Percentiles rank a stretch among this genome's conserved stretches.
Evolutionary conservation across 2,113 vertebrate species (phyloP).

Genomic region (pig (Sus scrofa)): T2T-Sscrofa CM000815.6:89795501-89796000

Average conservation of each 20-base stretch:
- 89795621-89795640: background rate
- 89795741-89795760: background rate
- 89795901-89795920: fast-evolving
- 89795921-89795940: background rate
- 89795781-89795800: background rate
- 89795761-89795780: background rate
- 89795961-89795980: background rate
- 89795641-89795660: slow-evolving; percentile 39
- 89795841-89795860: background rate
- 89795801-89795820: background rate
- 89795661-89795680: slow-evolving; percentile 78
- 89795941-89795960: background rate
- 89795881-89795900: background rate
- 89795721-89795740: background rate
- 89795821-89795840: background rate
- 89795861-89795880: fast-evolving
- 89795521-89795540: background rate
- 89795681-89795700: background rate
- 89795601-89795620: background rate
- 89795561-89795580: background rate
- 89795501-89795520: background rate
- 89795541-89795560: background rate
- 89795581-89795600: background rate
- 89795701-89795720: background rate
- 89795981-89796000: background rate